phyloP scores from a whole-genome alignment of 2,888 invertebrate genomes.

The Drosophila fulvimacula region DNA sequence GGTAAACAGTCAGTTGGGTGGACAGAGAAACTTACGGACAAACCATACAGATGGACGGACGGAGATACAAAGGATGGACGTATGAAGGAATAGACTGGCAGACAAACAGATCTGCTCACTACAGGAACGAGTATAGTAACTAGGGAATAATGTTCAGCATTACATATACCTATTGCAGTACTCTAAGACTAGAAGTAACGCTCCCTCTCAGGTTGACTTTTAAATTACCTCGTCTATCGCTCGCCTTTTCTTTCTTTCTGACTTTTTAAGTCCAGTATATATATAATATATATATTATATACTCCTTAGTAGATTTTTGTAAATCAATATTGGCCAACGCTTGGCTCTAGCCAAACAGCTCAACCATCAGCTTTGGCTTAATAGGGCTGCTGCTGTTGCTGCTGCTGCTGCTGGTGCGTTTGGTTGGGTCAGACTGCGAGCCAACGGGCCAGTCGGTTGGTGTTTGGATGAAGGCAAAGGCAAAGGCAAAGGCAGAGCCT shows the following conservation, averaged over 20 bases:
- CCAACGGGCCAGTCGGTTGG: conserved; percentile 11
- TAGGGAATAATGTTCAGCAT: neutral
- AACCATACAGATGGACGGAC: neutral
- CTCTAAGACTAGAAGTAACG: neutral
- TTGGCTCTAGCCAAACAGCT: conserved; percentile 1
- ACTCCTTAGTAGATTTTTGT: conserved; percentile 35
- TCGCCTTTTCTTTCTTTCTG: no score
- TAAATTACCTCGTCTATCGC: neutral
- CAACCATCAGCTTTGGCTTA: conserved; percentile 23
- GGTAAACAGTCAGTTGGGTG: no score
- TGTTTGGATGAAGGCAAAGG: conserved; percentile 12
- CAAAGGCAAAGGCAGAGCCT: conserved; percentile 13
- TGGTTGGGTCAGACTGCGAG: conserved; percentile 15
- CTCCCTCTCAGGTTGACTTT: neutral
- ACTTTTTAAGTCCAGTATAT: neutral
- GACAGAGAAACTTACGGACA: no score
- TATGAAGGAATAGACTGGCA: neutral
- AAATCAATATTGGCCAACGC: conserved; percentile 42
- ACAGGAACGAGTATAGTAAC: neutral
- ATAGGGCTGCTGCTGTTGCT: conserved; percentile 25
- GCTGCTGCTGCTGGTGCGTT: neutral
- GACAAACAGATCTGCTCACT: neutral
- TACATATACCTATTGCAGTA: neutral
- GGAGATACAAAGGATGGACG: neutral
- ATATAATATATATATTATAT: neutral